A percentile compares a stretch with the other conserved stretches of the same genome.
phyloP scores from a whole-genome alignment of 2,797 vertebrate genomes.

The Paramormyrops hopkinsi region DNA sequence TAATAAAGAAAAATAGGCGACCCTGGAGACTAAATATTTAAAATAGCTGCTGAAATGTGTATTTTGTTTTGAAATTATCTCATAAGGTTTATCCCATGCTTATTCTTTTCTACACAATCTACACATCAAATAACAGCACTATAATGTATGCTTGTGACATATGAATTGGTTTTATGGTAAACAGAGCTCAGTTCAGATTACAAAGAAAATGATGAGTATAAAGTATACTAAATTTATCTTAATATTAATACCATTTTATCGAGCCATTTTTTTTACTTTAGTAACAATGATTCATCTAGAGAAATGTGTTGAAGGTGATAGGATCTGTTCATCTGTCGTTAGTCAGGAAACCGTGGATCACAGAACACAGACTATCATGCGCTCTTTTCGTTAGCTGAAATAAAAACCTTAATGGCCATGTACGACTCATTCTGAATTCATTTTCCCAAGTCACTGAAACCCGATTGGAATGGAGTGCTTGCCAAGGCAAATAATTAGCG shows the following conservation, averaged over 20 bases:
- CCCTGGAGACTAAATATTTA: background rate
- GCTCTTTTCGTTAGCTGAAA: background rate
- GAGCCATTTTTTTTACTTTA: background rate
- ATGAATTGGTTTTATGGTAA: background rate
- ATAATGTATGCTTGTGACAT: background rate
- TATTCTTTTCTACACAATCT: background rate
- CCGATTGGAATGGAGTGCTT: conserved; percentile 14
- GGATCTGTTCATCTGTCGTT: background rate
- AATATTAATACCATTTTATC: background rate
- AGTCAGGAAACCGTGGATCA: background rate
- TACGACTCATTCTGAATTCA: conserved; percentile 20
- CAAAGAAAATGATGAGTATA: background rate
- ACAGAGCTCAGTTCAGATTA: background rate
- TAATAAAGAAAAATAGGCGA: background rate
- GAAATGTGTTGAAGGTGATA: background rate
- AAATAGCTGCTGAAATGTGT: background rate
- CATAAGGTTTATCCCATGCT: background rate
- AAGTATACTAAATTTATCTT: background rate
- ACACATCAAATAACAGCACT: background rate
- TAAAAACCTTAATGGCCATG: background rate
- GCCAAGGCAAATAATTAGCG: conserved; percentile 37
- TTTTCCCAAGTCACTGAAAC: conserved; percentile 31
- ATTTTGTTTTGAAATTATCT: conserved; percentile 13
- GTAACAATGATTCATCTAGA: background rate
- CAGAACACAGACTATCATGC: background rate